These are phyloP conservation scores for Orius insidiosus DNA, from an alignment of 1,140 invertebrate genomes.

Conservation along the genomic window DNA sequence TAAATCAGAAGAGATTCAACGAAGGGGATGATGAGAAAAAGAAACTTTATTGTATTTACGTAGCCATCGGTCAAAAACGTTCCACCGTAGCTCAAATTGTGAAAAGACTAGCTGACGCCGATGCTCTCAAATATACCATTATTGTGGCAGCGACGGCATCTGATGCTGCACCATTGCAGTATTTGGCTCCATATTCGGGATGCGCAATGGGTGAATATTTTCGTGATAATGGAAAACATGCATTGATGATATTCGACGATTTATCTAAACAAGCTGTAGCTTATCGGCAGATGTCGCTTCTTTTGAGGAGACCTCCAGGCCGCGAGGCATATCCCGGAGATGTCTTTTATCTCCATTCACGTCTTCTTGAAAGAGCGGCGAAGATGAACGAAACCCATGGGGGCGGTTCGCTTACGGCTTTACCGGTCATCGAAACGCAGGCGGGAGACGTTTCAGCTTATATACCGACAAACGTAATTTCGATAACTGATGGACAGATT, in stretches of 20 bases:
- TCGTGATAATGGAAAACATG: slow-evolving; percentile 98
- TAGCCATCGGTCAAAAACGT: slow-evolving; percentile 98
- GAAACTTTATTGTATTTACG: slow-evolving; percentile 99
- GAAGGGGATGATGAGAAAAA: slow-evolving; percentile 91
- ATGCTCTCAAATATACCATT: slow-evolving; percentile 93
- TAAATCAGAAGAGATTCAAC: slow-evolving; percentile 98
- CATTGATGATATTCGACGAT: slow-evolving; percentile 99
- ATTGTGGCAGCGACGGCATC: slow-evolving; percentile 98
- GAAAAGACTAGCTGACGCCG: slow-evolving; percentile 84
- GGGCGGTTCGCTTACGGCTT: slow-evolving; percentile 95
- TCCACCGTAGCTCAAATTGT: slow-evolving; percentile 99
- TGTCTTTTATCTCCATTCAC: slow-evolving; percentile 99
- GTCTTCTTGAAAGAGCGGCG: slow-evolving; percentile 95
- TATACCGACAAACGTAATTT: slow-evolving; percentile 99
- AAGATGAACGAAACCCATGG: slow-evolving; percentile 95
- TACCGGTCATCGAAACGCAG: slow-evolving; percentile 94
- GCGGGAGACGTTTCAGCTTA: slow-evolving; percentile 99
- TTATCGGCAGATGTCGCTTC: slow-evolving; percentile 98
- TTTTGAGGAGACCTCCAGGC: slow-evolving; percentile 97
- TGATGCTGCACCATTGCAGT: slow-evolving; percentile 97
- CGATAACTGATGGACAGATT: slow-evolving; percentile 99
- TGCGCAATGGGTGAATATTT: slow-evolving; percentile 99
- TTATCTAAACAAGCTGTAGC: slow-evolving; percentile 99
- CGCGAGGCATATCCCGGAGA: slow-evolving; percentile 99
- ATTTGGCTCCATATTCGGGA: slow-evolving; percentile 95